These are phyloP conservation scores for Rhynchomys soricoides DNA, from an alignment of 2,113 vertebrate species.

Conservation along the genomic window DNA sequence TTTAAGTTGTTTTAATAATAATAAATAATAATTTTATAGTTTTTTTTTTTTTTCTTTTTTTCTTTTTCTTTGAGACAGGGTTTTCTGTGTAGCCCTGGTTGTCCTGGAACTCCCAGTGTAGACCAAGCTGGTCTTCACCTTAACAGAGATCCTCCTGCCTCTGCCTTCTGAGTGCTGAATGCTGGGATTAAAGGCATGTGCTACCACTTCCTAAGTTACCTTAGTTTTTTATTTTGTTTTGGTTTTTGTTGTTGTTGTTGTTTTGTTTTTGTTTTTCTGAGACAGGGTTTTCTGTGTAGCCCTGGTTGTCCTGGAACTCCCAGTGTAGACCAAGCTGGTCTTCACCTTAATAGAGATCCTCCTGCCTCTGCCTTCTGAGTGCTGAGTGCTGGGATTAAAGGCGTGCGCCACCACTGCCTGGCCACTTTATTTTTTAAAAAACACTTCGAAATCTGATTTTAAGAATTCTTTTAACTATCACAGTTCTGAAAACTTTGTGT, in stretches of 20 bases:
- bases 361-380: too few relatives aligned
- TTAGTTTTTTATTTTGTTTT: too few relatives aligned
- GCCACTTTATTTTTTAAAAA: neutral
- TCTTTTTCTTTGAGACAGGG: neutral
- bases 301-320: too few relatives aligned
- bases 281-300: too few relatives aligned
- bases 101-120: neutral
- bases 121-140: neutral
- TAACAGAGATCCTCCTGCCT: neutral
- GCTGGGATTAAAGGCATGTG: neutral
- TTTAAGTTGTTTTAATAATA: neutral
- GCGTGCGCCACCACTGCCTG: too few relatives aligned
- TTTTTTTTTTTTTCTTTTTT: too few relatives aligned
- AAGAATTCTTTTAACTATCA: neutral
- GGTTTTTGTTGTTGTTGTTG: too few relatives aligned
- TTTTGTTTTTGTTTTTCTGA: too few relatives aligned
- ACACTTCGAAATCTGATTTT: neutral
- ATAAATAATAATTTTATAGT: neutral
- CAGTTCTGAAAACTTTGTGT: neutral
- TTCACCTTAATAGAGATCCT: too few relatives aligned
- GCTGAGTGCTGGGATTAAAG: too few relatives aligned
- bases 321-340: too few relatives aligned
- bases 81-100: neutral
- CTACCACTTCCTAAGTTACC: neutral
- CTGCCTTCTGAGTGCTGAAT: neutral